These are phyloP conservation scores for Silurus asotus DNA, from an alignment of 2,113 vertebrate genomes.

Conservation along the genomic window DNA sequence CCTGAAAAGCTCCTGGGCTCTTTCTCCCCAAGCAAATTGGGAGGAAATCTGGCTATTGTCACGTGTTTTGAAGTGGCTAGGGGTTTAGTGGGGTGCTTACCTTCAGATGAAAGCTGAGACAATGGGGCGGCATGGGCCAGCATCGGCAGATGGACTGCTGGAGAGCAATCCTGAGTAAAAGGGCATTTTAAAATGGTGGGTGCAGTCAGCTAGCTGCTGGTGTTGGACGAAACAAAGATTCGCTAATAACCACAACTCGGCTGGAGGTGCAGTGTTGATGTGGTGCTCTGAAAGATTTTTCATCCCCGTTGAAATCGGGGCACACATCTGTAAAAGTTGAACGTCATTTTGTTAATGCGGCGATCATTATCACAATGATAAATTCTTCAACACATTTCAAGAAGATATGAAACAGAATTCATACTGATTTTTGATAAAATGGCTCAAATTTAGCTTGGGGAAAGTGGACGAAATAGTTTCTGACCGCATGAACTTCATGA, in stretches of 20 bases:
- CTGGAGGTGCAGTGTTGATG: not conserved
- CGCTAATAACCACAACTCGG: not conserved
- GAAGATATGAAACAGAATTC: not conserved
- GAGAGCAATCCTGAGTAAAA: slow-evolving; percentile 18
- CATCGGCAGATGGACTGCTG: slow-evolving; percentile 60
- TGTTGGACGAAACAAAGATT: not conserved
- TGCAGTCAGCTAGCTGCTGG: slow-evolving; percentile 6
- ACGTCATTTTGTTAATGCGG: not conserved
- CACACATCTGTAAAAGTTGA: not conserved
- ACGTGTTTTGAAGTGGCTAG: slow-evolving; percentile 78
- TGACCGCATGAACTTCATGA: not conserved
- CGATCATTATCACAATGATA: too few species aligned
- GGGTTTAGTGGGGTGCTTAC: slow-evolving; percentile 77
- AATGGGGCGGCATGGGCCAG: slow-evolving; percentile 72
- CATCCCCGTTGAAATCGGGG: not conserved
- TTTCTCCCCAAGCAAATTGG: slow-evolving; percentile 84
- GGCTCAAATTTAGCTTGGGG: not conserved
- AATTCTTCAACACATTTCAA: not conserved
- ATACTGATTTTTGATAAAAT: not conserved
- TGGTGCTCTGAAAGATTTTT: not conserved
- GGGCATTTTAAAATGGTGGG: slow-evolving; percentile 33
- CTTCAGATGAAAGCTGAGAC: slow-evolving; percentile 78
- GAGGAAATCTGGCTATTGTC: slow-evolving; percentile 90
- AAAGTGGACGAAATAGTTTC: not conserved
- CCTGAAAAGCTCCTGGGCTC: slow-evolving; percentile 84